phyloP scores from a whole-genome alignment of 2,888 invertebrate species.

The Nezara viridula region DNA sequence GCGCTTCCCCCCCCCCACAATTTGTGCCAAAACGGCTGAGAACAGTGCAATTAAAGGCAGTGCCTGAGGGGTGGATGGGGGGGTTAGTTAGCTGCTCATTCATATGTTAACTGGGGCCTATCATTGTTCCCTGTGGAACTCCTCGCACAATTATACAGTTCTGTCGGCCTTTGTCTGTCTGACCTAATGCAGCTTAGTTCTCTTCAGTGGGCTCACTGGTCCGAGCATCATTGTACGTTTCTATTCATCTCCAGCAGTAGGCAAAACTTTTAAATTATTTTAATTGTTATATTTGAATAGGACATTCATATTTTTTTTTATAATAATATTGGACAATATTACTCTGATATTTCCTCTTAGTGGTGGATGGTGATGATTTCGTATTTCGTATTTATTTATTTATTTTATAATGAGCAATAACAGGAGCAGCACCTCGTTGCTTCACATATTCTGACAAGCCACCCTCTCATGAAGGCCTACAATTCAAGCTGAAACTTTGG shows the following conservation, averaged over 20 bases:
- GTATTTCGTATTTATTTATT: too few species aligned
- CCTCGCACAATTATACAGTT: conserved; percentile 44
- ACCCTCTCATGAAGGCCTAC: too few species aligned
- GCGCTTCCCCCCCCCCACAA: neutral
- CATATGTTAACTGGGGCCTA: conserved; percentile 43
- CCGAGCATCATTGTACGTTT: neutral
- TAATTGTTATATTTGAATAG: too few species aligned
- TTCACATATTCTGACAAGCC: too few species aligned
- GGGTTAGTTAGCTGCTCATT: conserved; percentile 46
- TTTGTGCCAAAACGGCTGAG: conserved; percentile 30
- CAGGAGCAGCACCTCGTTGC: too few species aligned
- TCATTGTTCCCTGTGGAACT: neutral
- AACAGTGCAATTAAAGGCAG: conserved; percentile 42
- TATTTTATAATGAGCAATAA: too few species aligned
- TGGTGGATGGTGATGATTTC: too few species aligned
- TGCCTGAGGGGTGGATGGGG: neutral
- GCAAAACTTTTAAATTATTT: neutral
- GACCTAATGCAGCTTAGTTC: neutral
- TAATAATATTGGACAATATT: too few species aligned
- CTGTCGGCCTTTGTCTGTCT: conserved; percentile 40
- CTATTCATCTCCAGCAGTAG: neutral
- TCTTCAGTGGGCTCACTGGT: neutral
- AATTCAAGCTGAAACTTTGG: too few species aligned
- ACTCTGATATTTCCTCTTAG: too few species aligned
- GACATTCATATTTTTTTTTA: too few species aligned